Evolutionary conservation across 2,888 invertebrate genomes (phyloP), one percentile per base, ranked within the genome.

Genomic region (Biston stratarius): DNA sequence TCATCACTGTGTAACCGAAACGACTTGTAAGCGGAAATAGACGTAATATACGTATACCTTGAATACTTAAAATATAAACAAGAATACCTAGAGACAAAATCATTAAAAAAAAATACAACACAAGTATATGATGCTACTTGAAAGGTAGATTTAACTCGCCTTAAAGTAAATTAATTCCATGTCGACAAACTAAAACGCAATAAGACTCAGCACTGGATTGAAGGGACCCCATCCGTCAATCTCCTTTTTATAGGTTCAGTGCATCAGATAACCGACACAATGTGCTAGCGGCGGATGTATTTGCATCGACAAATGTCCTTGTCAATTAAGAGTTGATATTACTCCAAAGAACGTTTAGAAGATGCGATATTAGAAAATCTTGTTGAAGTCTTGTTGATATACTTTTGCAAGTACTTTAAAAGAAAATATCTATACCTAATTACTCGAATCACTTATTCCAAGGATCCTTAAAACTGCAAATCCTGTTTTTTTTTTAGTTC

Each of bases 191-290:
- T 24, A 69, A 78, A 72, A 68, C 75, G 75, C 80, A 77, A 79
- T 81, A 80, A 76, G 64, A 72, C 72, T 64, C 76, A 73, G 73
- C 64, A 77, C 71, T 76, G 67, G 76, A 83, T 87, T 87, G 87
- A 84, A 84, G 84, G 78, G 78, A 74, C 75, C 69, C 73, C 67
- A 77, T 71, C 77, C 74, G 71, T 76, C 72, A 76, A 81, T 78
- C 77, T 76, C 77, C 83, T 82, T 88, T 87, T 85, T 90, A 90
- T 88, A 89, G 87, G 80, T 75, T 76, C 82, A 82, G 80, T 79
- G 78, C 80, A 90, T 90, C 89, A 80, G 89, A 90, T 90, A 89
- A 87, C 74, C 71, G 75, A 76, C 83, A 89, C 89, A 90, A 89
- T 89, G 87, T 80, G 81, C 64, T 76, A 77, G 73, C 83, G 74